These are phyloP conservation scores for Caenorhabditis panamensis DNA, from an alignment of 2,888 invertebrate species.

Conservation along the genomic window DNA sequence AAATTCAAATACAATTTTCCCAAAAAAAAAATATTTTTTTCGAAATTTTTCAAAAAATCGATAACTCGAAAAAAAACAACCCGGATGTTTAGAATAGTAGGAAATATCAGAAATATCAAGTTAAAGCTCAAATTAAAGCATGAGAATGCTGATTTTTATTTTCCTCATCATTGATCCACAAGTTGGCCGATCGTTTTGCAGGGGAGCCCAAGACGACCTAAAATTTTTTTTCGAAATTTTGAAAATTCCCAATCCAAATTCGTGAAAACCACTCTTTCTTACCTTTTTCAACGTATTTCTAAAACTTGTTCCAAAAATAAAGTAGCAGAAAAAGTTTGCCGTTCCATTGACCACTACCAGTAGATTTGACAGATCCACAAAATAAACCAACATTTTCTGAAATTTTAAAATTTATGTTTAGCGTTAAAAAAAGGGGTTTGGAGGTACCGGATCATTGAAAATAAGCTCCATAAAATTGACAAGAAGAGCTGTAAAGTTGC, in stretches of 20 bases:
- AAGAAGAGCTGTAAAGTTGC: slow-evolving; percentile 79
- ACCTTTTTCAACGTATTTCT: slow-evolving; percentile 73
- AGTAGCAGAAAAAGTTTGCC: slow-evolving; percentile 80
- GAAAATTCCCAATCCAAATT: neutral
- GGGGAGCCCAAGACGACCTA: slow-evolving; percentile 49
- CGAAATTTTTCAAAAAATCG: too few relatives aligned
- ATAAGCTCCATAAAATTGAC: slow-evolving; percentile 80
- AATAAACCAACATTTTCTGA: slow-evolving; percentile 76
- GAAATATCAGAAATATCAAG: too few relatives aligned
- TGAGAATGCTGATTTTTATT: slow-evolving; percentile 44
- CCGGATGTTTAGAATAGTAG: too few relatives aligned
- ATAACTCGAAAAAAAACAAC: too few relatives aligned
- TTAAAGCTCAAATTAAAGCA: slow-evolving; percentile 27
- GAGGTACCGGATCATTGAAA: slow-evolving; percentile 74
- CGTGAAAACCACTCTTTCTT: too few relatives aligned
- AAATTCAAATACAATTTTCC: neutral
- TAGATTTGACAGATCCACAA: slow-evolving; percentile 80
- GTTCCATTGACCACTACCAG: slow-evolving; percentile 80
- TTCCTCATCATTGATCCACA: slow-evolving; percentile 52
- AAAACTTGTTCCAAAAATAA: slow-evolving; percentile 77
- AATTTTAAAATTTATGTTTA: slow-evolving; percentile 6
- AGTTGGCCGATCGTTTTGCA: slow-evolving; percentile 36
- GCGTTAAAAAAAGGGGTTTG: too few relatives aligned
- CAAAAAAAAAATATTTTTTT: too few relatives aligned
- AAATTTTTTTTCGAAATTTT: slow-evolving; percentile 4